A percentile compares a stretch with the other conserved stretches of the same genome.
These are phyloP conservation scores for Notolepis coatsorum DNA, from an alignment of 2,797 vertebrate genomes.

Conservation along the genomic window DNA sequence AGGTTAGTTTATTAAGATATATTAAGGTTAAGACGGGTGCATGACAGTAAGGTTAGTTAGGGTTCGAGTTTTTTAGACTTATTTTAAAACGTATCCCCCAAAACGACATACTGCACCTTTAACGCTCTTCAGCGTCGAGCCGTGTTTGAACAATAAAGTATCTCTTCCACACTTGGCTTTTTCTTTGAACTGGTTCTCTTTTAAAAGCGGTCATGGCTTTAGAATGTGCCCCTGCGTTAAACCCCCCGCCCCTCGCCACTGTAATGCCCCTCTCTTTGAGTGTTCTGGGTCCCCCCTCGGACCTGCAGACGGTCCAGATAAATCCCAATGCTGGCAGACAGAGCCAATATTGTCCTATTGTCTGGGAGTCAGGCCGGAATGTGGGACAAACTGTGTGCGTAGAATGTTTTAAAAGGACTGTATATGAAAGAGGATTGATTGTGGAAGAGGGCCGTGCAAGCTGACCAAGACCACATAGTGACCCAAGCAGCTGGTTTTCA, in stretches of 20 bases:
- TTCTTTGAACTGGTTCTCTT: background rate
- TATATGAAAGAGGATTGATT: background rate
- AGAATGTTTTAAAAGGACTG: constrained; percentile 34
- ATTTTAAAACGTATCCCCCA: no score
- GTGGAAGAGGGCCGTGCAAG: no score
- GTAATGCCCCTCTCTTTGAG: background rate
- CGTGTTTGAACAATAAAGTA: background rate
- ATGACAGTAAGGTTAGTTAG: no score
- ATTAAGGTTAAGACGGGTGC: no score
- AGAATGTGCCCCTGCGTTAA: background rate
- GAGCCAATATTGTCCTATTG: constrained; percentile 43
- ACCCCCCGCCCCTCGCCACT: background rate
- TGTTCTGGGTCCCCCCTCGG: constrained; percentile 11
- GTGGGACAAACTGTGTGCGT: constrained; percentile 2
- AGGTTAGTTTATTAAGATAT: no score
- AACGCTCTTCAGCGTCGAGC: background rate
- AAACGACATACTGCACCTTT: no score
- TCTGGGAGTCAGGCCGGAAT: constrained; percentile 19
- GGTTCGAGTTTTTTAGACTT: background rate
- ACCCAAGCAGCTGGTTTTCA: no score
- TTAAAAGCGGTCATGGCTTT: background rate
- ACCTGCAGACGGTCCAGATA: background rate
- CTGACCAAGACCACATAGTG: no score
- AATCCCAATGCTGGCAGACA: constrained; percentile 31
- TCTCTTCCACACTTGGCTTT: background rate